These are phyloP conservation scores for Sarcophaga variegata DNA, from an alignment of 2,888 invertebrate species.

Conservation along the genomic window DNA sequence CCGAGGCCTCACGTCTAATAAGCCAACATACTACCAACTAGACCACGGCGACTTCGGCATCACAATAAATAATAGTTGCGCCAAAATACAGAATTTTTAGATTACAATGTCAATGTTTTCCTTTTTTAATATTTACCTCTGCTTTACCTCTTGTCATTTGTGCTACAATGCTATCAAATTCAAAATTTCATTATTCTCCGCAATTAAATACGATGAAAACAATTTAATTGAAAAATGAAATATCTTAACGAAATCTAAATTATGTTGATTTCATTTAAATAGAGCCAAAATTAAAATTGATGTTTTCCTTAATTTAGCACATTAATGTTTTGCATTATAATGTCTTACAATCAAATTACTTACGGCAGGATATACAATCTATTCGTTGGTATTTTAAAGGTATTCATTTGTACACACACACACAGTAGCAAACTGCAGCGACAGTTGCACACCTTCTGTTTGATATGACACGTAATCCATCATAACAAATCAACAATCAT, in stretches of 20 bases:
- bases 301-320: constrained; percentile 49
- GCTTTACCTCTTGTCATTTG: background rate
- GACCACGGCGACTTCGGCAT: no score
- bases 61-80: no score
- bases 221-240: constrained; percentile 21
- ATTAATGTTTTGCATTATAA: constrained; percentile 28
- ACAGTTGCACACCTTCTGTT: constrained; percentile 26
- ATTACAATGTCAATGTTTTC: background rate
- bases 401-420: no score
- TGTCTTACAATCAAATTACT: background rate
- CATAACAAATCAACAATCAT: constrained; percentile 58
- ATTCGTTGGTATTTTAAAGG: no score
- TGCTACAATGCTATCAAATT: background rate
- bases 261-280: constrained; percentile 14
- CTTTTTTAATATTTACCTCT: background rate
- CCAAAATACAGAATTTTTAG: no score
- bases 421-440: background rate
- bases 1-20: no score
- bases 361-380: background rate
- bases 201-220: background rate
- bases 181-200: background rate
- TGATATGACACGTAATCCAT: constrained; percentile 46
- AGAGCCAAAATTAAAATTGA: constrained; percentile 30
- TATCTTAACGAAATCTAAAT: constrained; percentile 5
- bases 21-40: no score